Evolutionary conservation across 2,113 vertebrate species (phyloP), one percentile per base, ranked within the genome.

Genomic region (Crotalus horridus): DNA sequence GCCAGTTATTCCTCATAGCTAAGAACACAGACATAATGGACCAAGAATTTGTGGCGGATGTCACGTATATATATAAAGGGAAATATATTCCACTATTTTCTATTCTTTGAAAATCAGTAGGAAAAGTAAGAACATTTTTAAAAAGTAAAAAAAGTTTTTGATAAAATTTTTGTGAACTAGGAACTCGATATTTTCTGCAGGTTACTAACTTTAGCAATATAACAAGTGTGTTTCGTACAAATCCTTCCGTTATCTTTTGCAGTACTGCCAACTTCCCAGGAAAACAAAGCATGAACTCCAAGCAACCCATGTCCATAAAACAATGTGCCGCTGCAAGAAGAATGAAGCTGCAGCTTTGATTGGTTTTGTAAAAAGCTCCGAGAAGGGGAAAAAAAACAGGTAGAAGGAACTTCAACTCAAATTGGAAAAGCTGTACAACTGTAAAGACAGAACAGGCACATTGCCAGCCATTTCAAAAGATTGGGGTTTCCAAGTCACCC

Each of bases 261-360:
- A 90, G 69, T 93, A 93, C 0, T 0, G 93, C 90, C 93, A 95
- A 53, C 81, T 96, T 96, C 96, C 95, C 95, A 95, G 92, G 96
- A 97, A 97, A 96, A 95, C 93, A 93, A 97, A 97, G 95, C 96
- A 93, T 96, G 95, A 97, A 96, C 96, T 96, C 95, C 95, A 96
- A 97, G 96, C 95, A 96, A 96, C 85, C 55, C 89, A 86, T 92
- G 96, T 97, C 95, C 94, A 93, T 92, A 96, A 93, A 95, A 96
- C 95, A 96, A 97, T 96, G 93, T 92, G 46, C 88, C 58, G n/a
- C 9, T 91, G 59, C 53, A 91, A 95, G 87, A 91, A 88, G 90
- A 89, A 54, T 88, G 85, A 58, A 24, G 11, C 12, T 23, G n/a
- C 1, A 88, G 56, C 13, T 91, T 92, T n/a, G 91, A 88, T 91